phyloP scores from a whole-genome alignment of 1,140 invertebrate species.

The Arctopsyche grandis region DNA sequence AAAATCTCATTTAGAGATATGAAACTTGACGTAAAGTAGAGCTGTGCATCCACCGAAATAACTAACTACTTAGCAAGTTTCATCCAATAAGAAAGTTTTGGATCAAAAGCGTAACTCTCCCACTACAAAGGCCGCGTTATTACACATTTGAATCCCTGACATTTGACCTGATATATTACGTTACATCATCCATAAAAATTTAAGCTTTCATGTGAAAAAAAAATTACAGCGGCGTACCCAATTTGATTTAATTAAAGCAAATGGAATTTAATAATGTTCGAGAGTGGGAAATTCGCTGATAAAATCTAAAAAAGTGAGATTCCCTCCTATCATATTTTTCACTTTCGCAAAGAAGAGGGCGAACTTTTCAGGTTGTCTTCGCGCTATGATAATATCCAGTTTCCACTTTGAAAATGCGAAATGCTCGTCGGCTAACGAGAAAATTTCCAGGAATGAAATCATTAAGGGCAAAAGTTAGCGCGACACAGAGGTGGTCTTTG shows the following conservation, averaged over 20 bases:
- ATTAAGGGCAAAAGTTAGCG: constrained; percentile 37
- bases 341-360: neutral
- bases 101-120: neutral
- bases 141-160: neutral
- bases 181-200: neutral
- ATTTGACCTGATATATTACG: constrained; percentile 7
- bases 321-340: neutral
- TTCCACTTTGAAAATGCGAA: constrained; percentile 40
- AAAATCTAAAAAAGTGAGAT: neutral
- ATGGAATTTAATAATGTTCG: too few relatives aligned
- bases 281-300: neutral
- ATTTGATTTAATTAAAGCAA: too few relatives aligned
- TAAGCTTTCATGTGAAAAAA: too few relatives aligned
- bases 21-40: constrained; percentile 15
- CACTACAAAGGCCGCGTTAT: neutral
- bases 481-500: constrained; percentile 42
- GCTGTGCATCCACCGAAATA: constrained; percentile 44
- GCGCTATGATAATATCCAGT: constrained; percentile 37
- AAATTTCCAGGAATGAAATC: constrained; percentile 43
- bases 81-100: constrained; percentile 32
- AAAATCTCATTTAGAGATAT: constrained; percentile 44
- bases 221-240: too few relatives aligned
- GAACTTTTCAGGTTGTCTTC: constrained; percentile 12
- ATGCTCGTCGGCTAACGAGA: constrained; percentile 34
- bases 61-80: constrained; percentile 40